These are phyloP conservation scores for Cantharis rustica DNA, from an alignment of 2,888 invertebrate species.

Conservation along the genomic window DNA sequence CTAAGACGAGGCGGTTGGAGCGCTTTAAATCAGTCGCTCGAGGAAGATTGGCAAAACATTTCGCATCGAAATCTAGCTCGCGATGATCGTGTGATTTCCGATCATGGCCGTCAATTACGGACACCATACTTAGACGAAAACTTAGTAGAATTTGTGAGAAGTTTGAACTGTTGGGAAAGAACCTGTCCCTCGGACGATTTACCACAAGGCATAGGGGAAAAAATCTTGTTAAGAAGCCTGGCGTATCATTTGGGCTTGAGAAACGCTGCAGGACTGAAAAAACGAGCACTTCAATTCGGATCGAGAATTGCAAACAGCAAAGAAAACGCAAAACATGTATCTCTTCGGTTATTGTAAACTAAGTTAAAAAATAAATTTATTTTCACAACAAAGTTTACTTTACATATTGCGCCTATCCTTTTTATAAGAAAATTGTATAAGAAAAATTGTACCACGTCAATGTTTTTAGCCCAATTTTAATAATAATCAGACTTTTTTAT, in stretches of 20 bases:
- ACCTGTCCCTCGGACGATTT: constrained; percentile 56
- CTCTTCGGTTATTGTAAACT: constrained; percentile 50
- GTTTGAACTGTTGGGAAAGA: constrained; percentile 72
- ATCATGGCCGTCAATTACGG: constrained; percentile 84
- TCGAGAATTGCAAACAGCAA: constrained; percentile 90
- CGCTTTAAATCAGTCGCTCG: constrained; percentile 61
- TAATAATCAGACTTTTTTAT: neutral
- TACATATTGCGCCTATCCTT: too few species aligned
- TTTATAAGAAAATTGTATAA: too few species aligned
- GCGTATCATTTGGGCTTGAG: constrained; percentile 71
- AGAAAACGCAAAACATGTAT: constrained; percentile 83
- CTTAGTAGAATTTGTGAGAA: constrained; percentile 66
- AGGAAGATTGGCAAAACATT: constrained; percentile 82
- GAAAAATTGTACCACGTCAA: neutral
- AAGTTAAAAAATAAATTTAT: neutral
- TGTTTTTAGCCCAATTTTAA: neutral
- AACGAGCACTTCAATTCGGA: constrained; percentile 97
- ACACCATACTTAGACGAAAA: constrained; percentile 81
- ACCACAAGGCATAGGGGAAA: constrained; percentile 88
- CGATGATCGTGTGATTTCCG: constrained; percentile 91
- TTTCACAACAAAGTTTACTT: neutral
- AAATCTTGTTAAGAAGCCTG: constrained; percentile 79
- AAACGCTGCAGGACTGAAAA: constrained; percentile 73
- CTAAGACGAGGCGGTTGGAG: constrained; percentile 63
- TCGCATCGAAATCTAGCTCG: constrained; percentile 90